Percentiles rank a stretch among this genome's conserved stretches.
These are phyloP conservation scores for Harpagoxenus sublaevis DNA, from an alignment of 2,888 invertebrate species.

Conservation along the genomic window DNA sequence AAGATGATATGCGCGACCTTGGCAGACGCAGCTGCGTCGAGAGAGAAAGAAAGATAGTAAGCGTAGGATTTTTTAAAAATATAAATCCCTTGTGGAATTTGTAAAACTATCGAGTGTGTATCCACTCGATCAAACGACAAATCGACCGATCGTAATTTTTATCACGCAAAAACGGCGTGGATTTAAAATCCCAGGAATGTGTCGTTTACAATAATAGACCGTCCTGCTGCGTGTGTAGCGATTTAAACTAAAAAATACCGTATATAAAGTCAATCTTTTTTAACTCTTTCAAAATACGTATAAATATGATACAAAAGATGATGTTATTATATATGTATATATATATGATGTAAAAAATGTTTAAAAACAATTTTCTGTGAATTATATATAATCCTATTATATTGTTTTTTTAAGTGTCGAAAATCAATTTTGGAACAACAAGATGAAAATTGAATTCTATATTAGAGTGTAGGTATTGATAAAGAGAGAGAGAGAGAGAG, in stretches of 20 bases:
- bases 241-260: conserved; percentile 33
- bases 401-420: background rate
- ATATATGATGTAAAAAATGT: background rate
- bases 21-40: background rate
- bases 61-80: conserved; percentile 32
- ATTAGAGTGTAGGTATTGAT: background rate
- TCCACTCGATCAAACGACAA: conserved; percentile 28
- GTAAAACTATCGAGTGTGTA: background rate
- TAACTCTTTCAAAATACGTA: background rate
- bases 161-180: conserved; percentile 5
- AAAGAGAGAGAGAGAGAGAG: background rate
- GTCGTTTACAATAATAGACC: conserved; percentile 21
- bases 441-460: background rate
- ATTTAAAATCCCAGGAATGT: conserved; percentile 11
- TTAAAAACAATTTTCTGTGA: background rate
- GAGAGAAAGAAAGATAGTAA: background rate
- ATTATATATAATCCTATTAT: background rate
- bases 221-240: background rate
- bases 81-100: background rate
- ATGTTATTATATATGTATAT: background rate
- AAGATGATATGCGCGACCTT: conserved; percentile 31
- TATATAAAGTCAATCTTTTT: conserved; percentile 1
- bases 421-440: background rate
- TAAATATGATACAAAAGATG: background rate
- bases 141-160: conserved; percentile 19